phyloP scores from a whole-genome alignment of 1,140 invertebrate genomes.

The Drosophila busckii region DNA sequence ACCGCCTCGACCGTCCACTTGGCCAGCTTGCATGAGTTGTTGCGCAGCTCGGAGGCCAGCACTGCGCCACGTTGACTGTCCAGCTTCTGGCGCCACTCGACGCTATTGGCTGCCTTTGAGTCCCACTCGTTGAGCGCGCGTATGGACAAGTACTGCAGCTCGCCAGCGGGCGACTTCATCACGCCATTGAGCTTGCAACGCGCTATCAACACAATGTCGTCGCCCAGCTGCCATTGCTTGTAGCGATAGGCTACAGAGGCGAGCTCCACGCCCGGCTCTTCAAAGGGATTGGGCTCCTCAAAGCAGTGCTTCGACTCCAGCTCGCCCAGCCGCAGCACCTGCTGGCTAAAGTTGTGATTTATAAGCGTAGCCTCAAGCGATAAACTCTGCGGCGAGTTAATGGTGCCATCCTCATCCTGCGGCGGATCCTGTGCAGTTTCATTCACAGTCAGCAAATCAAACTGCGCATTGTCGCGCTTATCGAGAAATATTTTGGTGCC shows the following conservation, averaged over 20 bases:
- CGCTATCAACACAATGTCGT: constrained; percentile 92
- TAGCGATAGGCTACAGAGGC: constrained; percentile 98
- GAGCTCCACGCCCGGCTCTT: constrained; percentile 91
- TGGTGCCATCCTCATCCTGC: constrained; percentile 93
- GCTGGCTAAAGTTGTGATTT: constrained; percentile 99
- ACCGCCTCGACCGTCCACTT: constrained; percentile 99
- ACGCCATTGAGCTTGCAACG: constrained; percentile 98
- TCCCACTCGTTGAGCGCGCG: constrained; percentile 99
- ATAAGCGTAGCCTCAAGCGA: constrained; percentile 99
- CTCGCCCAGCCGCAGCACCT: constrained; percentile 85
- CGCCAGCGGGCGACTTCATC: constrained; percentile 92
- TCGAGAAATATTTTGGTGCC: constrained; percentile 98
- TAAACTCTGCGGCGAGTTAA: constrained; percentile 97
- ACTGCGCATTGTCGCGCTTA: constrained; percentile 98
- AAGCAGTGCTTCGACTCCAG: constrained; percentile 93
- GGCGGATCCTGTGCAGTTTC: constrained; percentile 99
- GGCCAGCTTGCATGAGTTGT: constrained; percentile 98
- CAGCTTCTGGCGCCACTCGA: constrained; percentile 98
- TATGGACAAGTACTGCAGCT: constrained; percentile 95
- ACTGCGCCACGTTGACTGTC: constrained; percentile 98
- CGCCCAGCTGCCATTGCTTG: constrained; percentile 97
- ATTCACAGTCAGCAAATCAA: constrained; percentile 98
- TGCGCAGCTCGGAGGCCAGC: constrained; percentile 97
- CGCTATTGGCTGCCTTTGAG: constrained; percentile 94
- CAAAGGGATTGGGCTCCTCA: constrained; percentile 96